A percentile compares a stretch with the other conserved stretches of the same genome.
phyloP scores from a whole-genome alignment of 2,113 vertebrate genomes.

The Aegypius monachus region DNA sequence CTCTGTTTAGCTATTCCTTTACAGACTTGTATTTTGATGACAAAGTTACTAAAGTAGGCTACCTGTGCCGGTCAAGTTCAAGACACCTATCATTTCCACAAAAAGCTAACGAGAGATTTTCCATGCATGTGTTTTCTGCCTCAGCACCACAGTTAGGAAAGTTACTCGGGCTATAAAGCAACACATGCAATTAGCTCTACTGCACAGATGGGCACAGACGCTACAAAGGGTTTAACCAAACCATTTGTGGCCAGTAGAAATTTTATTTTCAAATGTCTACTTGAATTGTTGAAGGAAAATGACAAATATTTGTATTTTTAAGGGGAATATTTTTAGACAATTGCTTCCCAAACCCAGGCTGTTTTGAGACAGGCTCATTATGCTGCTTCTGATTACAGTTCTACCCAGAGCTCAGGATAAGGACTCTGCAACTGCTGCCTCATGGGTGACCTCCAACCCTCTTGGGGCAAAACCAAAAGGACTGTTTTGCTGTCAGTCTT shows the following conservation, averaged over 20 bases:
- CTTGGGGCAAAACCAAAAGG: neutral
- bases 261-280: neutral
- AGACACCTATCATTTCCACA: neutral
- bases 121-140: neutral
- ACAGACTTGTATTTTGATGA: neutral
- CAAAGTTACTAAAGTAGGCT: neutral
- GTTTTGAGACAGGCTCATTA: neutral
- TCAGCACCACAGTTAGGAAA: neutral
- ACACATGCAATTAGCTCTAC: neutral
- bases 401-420: neutral
- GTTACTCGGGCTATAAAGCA: neutral
- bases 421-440: neutral
- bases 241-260: neutral
- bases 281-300: neutral
- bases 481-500: neutral
- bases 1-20: neutral
- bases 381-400: neutral
- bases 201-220: neutral
- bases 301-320: neutral
- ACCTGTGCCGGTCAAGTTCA: neutral
- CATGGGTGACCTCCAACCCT: neutral
- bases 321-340: neutral
- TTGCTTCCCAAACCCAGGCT: neutral
- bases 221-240: neutral
- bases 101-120: neutral